Conservation (phyloP, 1,140 invertebrate species). For the Ceratina australensis region DNA sequence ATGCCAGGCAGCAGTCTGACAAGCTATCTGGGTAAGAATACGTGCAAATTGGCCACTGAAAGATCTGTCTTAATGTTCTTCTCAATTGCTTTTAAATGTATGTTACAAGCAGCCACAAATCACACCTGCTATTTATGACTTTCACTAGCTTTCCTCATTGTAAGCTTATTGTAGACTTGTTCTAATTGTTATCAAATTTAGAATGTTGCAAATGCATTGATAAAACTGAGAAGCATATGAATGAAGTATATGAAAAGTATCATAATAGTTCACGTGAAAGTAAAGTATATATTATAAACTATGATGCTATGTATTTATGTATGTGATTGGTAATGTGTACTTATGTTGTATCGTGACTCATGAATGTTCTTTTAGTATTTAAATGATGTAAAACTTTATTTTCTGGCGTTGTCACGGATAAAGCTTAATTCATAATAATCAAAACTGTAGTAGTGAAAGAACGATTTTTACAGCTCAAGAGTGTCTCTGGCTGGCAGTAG, state of each 20-base stretch:
- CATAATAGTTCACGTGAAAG: too few relatives aligned
- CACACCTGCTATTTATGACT: constrained; percentile 5
- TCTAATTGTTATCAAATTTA: neutral
- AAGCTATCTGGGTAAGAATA: constrained; percentile 75
- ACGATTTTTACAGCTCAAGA: constrained; percentile 80
- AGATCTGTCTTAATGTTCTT: constrained; percentile 21
- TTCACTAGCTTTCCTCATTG: constrained; percentile 7
- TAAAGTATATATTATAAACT: neutral
- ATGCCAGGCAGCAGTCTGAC: constrained; percentile 75
- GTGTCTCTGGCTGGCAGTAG: constrained; percentile 86
- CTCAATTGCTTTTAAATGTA: constrained; percentile 34
- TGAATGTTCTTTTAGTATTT: neutral
- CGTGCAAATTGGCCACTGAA: constrained; percentile 22
- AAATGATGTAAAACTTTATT: neutral
- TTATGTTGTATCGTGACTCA: constrained; percentile 9
- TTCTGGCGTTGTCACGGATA: neutral
- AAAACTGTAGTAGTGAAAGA: too few relatives aligned
- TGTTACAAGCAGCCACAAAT: neutral
- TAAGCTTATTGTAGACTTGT: neutral
- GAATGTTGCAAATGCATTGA: neutral
- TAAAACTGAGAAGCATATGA: constrained; percentile 3
- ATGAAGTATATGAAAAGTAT: neutral
- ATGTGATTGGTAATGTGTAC: neutral
- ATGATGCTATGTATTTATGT: neutral
- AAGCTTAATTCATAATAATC: neutral